A percentile compares a stretch with the other conserved stretches of the same genome.
Conservation (phyloP, 2,888 invertebrate species). For the Bombylius discolor region DNA sequence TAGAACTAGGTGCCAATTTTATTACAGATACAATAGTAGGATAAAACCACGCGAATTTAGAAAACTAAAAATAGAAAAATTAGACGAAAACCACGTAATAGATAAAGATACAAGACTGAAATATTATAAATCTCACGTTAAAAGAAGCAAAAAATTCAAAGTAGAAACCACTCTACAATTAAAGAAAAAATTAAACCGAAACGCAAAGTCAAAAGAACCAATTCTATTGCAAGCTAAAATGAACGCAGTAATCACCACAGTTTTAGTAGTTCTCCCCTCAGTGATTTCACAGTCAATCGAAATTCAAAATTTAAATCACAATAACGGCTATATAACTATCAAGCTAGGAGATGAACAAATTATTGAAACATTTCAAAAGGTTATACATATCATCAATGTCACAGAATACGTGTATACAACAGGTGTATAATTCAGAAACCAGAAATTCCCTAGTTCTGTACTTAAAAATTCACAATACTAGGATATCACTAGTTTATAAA, state of each 20-base stretch:
- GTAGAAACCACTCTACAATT: not conserved
- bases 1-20: not conserved
- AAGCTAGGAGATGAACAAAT: not conserved
- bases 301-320: not conserved
- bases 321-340: not conserved
- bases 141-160: not conserved
- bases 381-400: not conserved
- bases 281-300: not conserved
- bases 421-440: too few relatives aligned
- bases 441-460: too few relatives aligned
- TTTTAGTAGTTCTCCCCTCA: not conserved
- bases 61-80: not conserved
- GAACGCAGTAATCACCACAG: not conserved
- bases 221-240: not conserved
- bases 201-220: not conserved
- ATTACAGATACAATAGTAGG: not conserved
- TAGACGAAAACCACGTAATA: not conserved
- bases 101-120: not conserved
- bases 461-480: too few relatives aligned
- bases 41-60: not conserved
- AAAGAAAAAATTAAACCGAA: not conserved
- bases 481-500: too few relatives aligned
- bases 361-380: not conserved
- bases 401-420: conserved; percentile 9
- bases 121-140: not conserved